phyloP scores from a whole-genome alignment of 2,113 vertebrate species.

The Micromys minutus region DNA sequence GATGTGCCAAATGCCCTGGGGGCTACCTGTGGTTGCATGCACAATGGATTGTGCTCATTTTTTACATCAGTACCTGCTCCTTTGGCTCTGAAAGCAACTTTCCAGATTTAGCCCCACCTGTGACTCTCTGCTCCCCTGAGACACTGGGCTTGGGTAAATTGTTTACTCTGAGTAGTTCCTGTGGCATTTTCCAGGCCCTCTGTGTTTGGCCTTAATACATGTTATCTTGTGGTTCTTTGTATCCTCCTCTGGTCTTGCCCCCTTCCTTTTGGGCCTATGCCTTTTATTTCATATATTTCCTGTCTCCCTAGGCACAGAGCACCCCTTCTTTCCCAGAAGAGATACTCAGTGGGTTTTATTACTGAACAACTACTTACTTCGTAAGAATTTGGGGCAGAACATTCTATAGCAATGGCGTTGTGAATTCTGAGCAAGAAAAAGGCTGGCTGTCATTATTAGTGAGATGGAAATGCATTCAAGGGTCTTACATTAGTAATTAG shows the following conservation, averaged over 20 bases:
- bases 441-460: neutral
- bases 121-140: neutral
- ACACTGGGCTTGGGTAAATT: neutral
- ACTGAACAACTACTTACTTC: neutral
- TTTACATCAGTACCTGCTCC: slow-evolving; percentile 30
- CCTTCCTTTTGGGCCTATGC: neutral
- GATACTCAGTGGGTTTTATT: neutral
- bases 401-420: neutral
- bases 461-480: neutral
- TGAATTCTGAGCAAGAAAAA: neutral
- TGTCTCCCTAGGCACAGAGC: neutral
- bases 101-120: slow-evolving; percentile 15
- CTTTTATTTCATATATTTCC: neutral
- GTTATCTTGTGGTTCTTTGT: neutral
- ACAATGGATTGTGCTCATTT: neutral
- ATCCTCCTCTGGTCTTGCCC: neutral
- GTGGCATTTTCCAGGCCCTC: neutral
- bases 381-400: neutral
- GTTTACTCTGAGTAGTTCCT: neutral
- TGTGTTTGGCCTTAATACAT: neutral
- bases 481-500: neutral
- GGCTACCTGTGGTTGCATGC: neutral
- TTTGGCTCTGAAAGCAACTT: slow-evolving; percentile 59
- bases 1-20: neutral
- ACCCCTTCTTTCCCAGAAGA: neutral